A percentile compares a stretch with the other conserved stretches of the same genome.
phyloP scores from a whole-genome alignment of 2,888 invertebrate species.

The Meta bourneti region DNA sequence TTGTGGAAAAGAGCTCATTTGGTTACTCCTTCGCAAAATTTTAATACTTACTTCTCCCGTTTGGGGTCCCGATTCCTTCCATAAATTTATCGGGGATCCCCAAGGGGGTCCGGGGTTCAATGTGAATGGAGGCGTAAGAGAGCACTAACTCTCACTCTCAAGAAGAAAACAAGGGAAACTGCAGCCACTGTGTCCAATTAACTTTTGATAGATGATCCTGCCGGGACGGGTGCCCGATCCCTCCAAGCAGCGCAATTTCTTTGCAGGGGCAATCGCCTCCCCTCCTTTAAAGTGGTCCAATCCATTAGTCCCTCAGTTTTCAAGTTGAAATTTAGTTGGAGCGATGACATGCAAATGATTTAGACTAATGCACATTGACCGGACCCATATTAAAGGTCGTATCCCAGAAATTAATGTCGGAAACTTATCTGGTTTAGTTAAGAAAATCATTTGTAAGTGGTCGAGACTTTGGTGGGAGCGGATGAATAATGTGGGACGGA shows the following conservation, averaged over 20 bases:
- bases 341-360: constrained; percentile 26
- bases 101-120: too few relatives aligned
- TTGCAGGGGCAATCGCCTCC: too few relatives aligned
- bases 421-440: constrained; percentile 47
- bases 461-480: not conserved
- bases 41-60: too few relatives aligned
- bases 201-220: constrained; percentile 59
- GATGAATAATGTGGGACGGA: constrained; percentile 20
- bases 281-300: constrained; percentile 23
- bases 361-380: constrained; percentile 56
- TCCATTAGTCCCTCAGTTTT: constrained; percentile 40
- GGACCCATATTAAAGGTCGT: constrained; percentile 47
- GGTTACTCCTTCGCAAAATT: too few relatives aligned
- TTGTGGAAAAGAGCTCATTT: too few relatives aligned
- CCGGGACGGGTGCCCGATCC: constrained; percentile 11
- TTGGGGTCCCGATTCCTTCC: not conserved
- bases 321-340: constrained; percentile 13
- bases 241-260: constrained; percentile 16
- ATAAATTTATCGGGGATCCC: not conserved
- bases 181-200: constrained; percentile 42
- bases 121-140: constrained; percentile 21
- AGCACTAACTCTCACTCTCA: not conserved
- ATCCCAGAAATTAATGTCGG: constrained; percentile 56
- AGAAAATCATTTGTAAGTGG: constrained; percentile 35
- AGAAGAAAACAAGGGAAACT: constrained; percentile 4